Percentiles rank a stretch among this genome's conserved stretches.
Evolutionary conservation across 2,113 vertebrate genomes (phyloP).

Genomic region (Sisor rabdophorus): DNA sequence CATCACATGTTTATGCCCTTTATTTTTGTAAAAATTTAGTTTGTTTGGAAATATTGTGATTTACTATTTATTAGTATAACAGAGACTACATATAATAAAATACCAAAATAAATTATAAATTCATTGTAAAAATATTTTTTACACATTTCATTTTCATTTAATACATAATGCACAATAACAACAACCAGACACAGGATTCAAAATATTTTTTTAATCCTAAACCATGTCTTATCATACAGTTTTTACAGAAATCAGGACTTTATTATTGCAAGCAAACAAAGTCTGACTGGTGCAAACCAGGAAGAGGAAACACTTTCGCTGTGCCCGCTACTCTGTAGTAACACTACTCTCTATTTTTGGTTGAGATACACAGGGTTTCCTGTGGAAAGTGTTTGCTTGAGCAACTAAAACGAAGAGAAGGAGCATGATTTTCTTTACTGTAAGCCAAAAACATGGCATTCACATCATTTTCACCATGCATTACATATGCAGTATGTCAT

Average conservation of each 20-base stretch:
- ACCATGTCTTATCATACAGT: not conserved
- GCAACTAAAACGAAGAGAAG: conserved; percentile 19
- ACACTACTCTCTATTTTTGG: conserved; percentile 28
- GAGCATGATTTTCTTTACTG: not conserved
- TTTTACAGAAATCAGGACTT: not conserved
- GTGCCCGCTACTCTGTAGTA: conserved; percentile 7
- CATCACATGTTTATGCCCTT: not conserved
- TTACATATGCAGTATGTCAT: no score
- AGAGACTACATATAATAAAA: no score
- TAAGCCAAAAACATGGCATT: no score
- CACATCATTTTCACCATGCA: no score
- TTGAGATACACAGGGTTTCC: conserved; percentile 39
- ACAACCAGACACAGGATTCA: no score
- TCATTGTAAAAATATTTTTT: no score
- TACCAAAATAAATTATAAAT: no score
- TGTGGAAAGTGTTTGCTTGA: conserved; percentile 38
- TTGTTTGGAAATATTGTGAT: not conserved
- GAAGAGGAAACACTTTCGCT: conserved; percentile 41
- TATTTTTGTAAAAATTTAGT: not conserved
- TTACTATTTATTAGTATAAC: no score
- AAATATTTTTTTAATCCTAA: not conserved
- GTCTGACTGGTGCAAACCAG: conserved; percentile 7
- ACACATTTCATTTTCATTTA: not conserved
- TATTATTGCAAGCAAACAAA: not conserved
- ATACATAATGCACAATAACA: not conserved